These are phyloP conservation scores for Puffinus mauretanicus DNA, from an alignment of 2,113 vertebrate species.

Conservation along the genomic window DNA sequence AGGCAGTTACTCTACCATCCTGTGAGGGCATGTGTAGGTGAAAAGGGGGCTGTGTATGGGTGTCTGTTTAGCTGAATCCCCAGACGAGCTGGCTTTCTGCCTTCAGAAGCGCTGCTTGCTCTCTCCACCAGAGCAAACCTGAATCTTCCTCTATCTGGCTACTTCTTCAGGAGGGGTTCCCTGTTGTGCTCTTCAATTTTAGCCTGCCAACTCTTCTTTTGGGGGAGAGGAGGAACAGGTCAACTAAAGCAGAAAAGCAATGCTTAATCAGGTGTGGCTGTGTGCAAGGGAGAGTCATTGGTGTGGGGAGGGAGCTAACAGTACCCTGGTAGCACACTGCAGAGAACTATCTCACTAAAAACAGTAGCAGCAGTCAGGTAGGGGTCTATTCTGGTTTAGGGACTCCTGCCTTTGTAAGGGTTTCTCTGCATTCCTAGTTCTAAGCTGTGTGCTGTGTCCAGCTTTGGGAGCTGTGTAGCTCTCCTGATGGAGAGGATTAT, in stretches of 20 bases:
- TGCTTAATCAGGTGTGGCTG: not conserved
- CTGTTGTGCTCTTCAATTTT: not conserved
- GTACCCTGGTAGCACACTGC: not conserved
- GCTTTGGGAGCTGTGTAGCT: not conserved
- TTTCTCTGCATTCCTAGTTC: not conserved
- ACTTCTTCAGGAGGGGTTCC: not conserved
- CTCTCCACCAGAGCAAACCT: not conserved
- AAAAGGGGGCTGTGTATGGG: not conserved
- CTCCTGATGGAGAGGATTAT: not conserved
- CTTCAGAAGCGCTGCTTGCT: not conserved
- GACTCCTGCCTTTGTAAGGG: accelerated
- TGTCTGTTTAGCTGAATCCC: not conserved
- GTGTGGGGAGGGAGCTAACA: not conserved
- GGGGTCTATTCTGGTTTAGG: not conserved
- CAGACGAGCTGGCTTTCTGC: not conserved
- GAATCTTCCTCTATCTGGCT: not conserved
- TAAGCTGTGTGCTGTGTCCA: not conserved
- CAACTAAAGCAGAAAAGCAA: constrained; percentile 43
- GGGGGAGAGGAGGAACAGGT: not conserved
- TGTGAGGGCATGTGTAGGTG: not conserved
- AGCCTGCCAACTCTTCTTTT: not conserved
- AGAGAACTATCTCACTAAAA: not conserved
- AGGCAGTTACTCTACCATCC: accelerated
- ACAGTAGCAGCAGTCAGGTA: not conserved
- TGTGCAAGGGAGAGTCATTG: not conserved